These are phyloP conservation scores for Epinephelus coioides DNA, from an alignment of 2,797 vertebrate genomes.

Conservation along the genomic window DNA sequence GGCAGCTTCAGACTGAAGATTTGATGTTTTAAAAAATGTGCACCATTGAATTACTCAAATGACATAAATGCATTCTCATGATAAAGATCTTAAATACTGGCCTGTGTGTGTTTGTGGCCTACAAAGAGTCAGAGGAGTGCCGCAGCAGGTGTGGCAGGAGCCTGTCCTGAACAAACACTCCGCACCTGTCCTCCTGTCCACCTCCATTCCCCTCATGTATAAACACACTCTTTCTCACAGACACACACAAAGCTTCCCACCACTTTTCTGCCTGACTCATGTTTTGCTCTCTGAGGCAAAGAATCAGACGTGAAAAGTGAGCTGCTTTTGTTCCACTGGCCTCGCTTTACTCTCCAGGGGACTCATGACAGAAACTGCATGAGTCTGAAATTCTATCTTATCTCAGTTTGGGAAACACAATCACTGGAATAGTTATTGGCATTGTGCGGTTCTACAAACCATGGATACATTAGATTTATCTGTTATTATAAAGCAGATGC, in stretches of 20 bases:
- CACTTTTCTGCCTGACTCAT: slow-evolving; percentile 3
- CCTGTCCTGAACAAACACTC: slow-evolving; percentile 59
- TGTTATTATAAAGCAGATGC: no score
- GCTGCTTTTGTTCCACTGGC: slow-evolving; percentile 50
- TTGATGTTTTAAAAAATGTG: no score
- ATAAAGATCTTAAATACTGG: no score
- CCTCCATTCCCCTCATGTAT: slow-evolving; percentile 13
- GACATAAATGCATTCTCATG: background rate
- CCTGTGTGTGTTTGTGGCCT: background rate
- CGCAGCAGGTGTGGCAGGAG: slow-evolving; percentile 59
- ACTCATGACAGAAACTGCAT: no score
- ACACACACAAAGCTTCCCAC: slow-evolving; percentile 26
- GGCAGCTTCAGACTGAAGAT: background rate
- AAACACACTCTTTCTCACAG: slow-evolving; percentile 50
- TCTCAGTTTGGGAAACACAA: no score
- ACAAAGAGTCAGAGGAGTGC: slow-evolving; percentile 41
- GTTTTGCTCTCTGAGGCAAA: background rate
- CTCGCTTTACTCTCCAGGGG: no score
- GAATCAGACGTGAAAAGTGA: slow-evolving; percentile 28
- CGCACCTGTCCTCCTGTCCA: slow-evolving; percentile 60
- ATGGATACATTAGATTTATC: no score
- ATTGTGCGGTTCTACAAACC: no score
- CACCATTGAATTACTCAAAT: background rate
- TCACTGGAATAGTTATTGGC: no score
- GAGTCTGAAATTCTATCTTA: no score